A percentile compares a stretch with the other conserved stretches of the same genome.
Conservation (phyloP, 2,888 invertebrate species). For the Alentia gelatinosa region DNA sequence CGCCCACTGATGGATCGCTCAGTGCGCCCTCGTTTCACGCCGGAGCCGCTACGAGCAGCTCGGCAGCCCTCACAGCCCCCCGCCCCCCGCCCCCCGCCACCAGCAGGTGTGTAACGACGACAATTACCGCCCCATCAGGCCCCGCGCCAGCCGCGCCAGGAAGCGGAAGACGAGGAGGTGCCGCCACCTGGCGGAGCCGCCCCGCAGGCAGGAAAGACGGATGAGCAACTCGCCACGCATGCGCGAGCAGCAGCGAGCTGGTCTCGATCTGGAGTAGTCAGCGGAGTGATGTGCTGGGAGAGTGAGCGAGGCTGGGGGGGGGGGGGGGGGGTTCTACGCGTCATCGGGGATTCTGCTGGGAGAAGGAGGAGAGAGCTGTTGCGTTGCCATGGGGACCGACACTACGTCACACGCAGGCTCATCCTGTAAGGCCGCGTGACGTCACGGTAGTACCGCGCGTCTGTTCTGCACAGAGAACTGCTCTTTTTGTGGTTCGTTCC, state of each 20-base stretch:
- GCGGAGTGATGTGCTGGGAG: too few relatives aligned
- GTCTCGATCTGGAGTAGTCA: too few relatives aligned
- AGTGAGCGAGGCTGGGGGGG: too few relatives aligned
- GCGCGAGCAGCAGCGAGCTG: not conserved
- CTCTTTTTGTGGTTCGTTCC: too few relatives aligned
- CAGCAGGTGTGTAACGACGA: slow-evolving; percentile 14
- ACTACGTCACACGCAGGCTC: too few relatives aligned
- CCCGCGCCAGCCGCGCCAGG: not conserved
- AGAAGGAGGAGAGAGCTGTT: too few relatives aligned
- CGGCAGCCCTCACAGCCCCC: not conserved
- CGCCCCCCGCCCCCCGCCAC: not conserved
- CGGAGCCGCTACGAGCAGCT: not conserved
- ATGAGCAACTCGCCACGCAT: slow-evolving; percentile 22
- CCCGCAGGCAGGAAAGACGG: not conserved
- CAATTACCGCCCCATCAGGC: slow-evolving; percentile 22
- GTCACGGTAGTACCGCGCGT: too few relatives aligned
- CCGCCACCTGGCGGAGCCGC: not conserved
- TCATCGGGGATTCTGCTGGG: too few relatives aligned
- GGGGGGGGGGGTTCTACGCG: too few relatives aligned
- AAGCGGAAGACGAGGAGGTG: slow-evolving; percentile 22
- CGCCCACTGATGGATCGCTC: not conserved
- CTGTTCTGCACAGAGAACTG: too few relatives aligned
- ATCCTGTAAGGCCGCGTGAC: too few relatives aligned
- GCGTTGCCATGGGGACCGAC: too few relatives aligned
- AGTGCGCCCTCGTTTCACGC: not conserved